These are phyloP conservation scores for Erythrocercus mccallii DNA, from an alignment of 2,113 vertebrate species.

Conservation along the genomic window DNA sequence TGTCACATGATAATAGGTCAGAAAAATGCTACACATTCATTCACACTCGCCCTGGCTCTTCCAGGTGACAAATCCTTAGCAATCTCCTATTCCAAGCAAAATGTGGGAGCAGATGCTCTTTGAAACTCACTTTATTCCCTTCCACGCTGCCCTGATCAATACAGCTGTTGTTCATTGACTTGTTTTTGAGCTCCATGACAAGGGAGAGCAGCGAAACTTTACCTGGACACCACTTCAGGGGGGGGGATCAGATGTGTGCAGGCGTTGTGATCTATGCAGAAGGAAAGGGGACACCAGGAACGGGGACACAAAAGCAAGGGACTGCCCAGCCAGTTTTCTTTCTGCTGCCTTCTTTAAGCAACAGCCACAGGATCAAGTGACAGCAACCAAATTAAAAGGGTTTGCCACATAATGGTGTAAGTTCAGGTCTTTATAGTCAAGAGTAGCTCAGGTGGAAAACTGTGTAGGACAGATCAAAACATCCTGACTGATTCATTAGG, in stretches of 20 bases:
- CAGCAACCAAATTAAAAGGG: neutral
- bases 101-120: neutral
- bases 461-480: neutral
- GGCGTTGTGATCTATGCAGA: neutral
- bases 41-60: neutral
- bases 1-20: neutral
- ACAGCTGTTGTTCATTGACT: neutral
- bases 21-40: neutral
- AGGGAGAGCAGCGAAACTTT: neutral
- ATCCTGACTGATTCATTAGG: neutral
- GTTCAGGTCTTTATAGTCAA: neutral
- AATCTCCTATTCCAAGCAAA: neutral
- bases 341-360: neutral
- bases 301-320: neutral
- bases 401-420: neutral
- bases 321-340: neutral
- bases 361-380: neutral
- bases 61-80: neutral
- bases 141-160: neutral
- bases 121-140: neutral
- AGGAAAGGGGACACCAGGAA: constrained; percentile 41
- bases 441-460: neutral
- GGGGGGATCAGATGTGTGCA: neutral
- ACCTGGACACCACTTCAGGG: neutral
- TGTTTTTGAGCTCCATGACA: neutral